A percentile compares a stretch with the other conserved stretches of the same genome.
phyloP scores from a whole-genome alignment of 2,888 invertebrate genomes.

The Ecdyonurus torrentis region DNA sequence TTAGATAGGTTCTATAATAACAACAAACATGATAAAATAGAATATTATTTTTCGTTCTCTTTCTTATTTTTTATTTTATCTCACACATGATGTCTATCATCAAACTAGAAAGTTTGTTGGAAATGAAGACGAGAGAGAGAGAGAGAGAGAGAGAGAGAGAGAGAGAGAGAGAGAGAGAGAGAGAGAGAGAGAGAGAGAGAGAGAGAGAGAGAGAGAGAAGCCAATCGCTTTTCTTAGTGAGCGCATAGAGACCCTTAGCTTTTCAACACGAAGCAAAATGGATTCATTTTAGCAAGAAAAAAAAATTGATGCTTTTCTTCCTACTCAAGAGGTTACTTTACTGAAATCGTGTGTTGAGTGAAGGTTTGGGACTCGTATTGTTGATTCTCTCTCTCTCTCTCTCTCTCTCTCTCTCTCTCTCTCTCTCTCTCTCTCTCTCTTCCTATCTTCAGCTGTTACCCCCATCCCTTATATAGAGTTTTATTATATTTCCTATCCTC shows the following conservation, averaged over 20 bases:
- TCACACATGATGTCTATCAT: background rate
- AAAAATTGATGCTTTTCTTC: background rate
- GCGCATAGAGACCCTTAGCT: background rate
- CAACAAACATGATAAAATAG: background rate
- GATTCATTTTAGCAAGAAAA: background rate
- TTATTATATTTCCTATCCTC: too few relatives aligned
- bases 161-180: background rate
- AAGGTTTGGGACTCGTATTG: background rate
- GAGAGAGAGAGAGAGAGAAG: background rate
- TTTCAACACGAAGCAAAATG: background rate
- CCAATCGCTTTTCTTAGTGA: background rate
- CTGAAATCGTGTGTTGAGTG: background rate
- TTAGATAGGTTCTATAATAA: too few relatives aligned
- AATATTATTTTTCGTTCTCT: background rate
- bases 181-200: background rate
- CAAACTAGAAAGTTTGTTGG: background rate
- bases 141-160: background rate
- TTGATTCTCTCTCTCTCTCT: too few relatives aligned
- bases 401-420: too few relatives aligned
- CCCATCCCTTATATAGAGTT: too few relatives aligned
- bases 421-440: too few relatives aligned
- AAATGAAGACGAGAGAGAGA: background rate
- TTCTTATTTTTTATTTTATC: background rate
- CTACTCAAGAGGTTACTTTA: background rate
- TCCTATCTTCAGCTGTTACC: too few relatives aligned